Base-by-base conservation (phyloP, 2,797 vertebrate species). In the Hozukius guyotensis region DNA sequence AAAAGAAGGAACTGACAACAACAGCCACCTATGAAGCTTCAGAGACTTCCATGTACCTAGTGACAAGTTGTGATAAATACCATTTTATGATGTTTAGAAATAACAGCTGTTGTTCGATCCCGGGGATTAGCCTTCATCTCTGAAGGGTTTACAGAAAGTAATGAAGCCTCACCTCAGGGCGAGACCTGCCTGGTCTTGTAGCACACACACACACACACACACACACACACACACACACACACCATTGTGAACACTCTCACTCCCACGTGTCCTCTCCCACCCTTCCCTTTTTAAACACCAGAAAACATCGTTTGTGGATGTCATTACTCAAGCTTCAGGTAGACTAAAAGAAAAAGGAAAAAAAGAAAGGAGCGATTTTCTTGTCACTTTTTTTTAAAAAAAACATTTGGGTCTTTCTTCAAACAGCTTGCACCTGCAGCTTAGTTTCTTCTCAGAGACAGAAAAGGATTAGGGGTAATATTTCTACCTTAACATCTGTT, bases 101-200 rank as follows among this genome's bases (percentile, higher is more conserved):
- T 32, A 74, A 72, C 72, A 79, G 75, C 80, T 82, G 87, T 65
- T 74, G 24, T 46, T 49, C 5, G 10, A 72, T 83, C 62, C 73
- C 11, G 2, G 8, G 76, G 83, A 88, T 89, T 88, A 84, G 63
- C 32, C 32, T 62, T 82, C 49, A 72, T 72, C 73, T 84, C 32
- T 49, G 75, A 77, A 74, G 49, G 32, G 66, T 49, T 87, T 53
- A 52, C 69, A 59, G 31, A 86, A 76, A 66, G 38, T 36, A 62
- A 38, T 65, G 52, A 78, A 72, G 77, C 69, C 20, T 76, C 55
- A 60, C 62, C 70, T 72, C 25, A 77, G 52, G 29, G 31, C 11
- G 1, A 38, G 73, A 70, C 86, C 70, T 91, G 91, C 7, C 84
- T 66, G 65, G 85, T 91, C 92, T 85, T 91, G 87, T 55, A 72